Conservation (phyloP, 1,140 invertebrate genomes). For the Drosophila aff. region DNA sequence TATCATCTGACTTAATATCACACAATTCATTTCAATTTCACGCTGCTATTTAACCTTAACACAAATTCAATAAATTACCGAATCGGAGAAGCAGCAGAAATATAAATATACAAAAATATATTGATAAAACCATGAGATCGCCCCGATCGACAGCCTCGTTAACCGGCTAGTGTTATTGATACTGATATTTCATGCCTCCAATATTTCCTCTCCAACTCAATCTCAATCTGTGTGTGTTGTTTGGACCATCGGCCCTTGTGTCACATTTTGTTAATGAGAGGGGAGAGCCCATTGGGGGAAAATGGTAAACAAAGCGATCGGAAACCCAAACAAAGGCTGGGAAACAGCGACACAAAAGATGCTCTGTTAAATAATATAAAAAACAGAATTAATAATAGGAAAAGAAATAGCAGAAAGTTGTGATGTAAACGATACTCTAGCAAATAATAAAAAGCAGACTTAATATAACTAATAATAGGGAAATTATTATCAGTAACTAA, state of each 20-base stretch:
- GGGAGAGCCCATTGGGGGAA: neutral
- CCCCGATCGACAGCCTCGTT: conserved; percentile 42
- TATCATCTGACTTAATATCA: conserved; percentile 33
- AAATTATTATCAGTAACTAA: neutral
- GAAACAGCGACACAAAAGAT: neutral
- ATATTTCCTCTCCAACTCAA: conserved; percentile 18
- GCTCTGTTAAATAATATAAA: conserved; percentile 1
- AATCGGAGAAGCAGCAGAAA: conserved; percentile 7
- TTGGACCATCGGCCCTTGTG: conserved; percentile 5
- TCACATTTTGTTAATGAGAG: conserved; percentile 30
- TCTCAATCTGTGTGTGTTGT: neutral
- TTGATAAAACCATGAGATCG: conserved; percentile 48
- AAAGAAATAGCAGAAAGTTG: neutral
- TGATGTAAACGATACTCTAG: neutral
- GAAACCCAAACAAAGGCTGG: conserved; percentile 2
- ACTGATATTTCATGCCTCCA: conserved; percentile 46
- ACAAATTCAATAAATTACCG: conserved; percentile 59
- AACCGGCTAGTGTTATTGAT: conserved; percentile 37
- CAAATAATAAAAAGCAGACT: neutral
- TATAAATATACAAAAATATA: conserved; percentile 16
- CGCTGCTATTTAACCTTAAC: conserved; percentile 67
- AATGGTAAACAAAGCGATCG: conserved; percentile 18
- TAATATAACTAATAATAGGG: neutral
- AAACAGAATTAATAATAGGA: neutral
- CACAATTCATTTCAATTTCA: conserved; percentile 75